Base-by-base conservation (phyloP, 2,797 vertebrate species). In the Mionectes olivaceus region DNA sequence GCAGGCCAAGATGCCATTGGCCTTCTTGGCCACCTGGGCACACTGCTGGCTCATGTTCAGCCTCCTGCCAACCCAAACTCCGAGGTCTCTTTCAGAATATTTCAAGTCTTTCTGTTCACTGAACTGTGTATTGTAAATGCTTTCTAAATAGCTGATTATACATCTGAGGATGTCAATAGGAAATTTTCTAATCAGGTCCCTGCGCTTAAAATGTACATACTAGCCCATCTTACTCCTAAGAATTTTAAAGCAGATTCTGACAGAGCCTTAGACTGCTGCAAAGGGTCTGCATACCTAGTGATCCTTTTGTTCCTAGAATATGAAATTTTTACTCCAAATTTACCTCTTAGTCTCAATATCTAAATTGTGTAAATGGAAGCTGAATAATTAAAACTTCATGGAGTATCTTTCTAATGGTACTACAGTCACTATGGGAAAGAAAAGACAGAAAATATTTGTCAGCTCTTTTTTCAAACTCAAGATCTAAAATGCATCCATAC, bases 171-270 rank as follows among this genome's bases (percentile, higher is more conserved):
- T 64, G 14, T 37, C 43, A 74, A 64, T 76, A 89, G 53, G 24
- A 7, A 55, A 47, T 75, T 94, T 90, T 91, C 63, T 49, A 70
- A 13, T 75, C 41, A 59, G 24, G 19, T 74, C 12, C 33, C 28
- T 67, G 19, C 16, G 61, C 50, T 67, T 67, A 44, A 87, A 94
- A 63, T 7, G 65, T 68, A 71, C 5, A 50, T 35, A 37, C 33
- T 74, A 41, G 7, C 6, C 60, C 13, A 44, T 69, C 24, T 27
- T 50, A 5, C 33, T 52, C 91, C 80, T 71, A 73, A 67, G 19
- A 92, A 78, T 89, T 95, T 93, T 57, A 79, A 87, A 90, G 64
- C 49, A 86, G 33, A 61, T 57, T 49, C 13, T 73, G 33, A 53
- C 44, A 64, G 28, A 87, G 3, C 3, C 16, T 33, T 37, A 56